Evolutionary conservation across 2,888 invertebrate genomes (phyloP), one percentile per base, ranked within the genome.

Genomic region (Ptilodon capucinus): DNA sequence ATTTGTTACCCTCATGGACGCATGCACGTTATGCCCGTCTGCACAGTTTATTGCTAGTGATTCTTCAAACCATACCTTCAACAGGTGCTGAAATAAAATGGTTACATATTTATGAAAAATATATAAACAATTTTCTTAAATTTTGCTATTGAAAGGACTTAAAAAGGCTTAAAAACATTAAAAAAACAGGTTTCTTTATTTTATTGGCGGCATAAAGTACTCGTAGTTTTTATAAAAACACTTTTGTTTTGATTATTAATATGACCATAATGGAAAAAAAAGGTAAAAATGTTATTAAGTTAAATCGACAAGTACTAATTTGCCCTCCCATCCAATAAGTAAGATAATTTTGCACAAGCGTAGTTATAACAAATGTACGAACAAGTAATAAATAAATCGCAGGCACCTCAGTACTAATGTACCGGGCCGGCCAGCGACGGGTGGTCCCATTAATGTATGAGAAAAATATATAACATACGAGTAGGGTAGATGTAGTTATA

Each of bases 1-100:
- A 79, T 80, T 78, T 76, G 77, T 76, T 73, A 75, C 72, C 46
- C 51, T 28, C 51, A 42, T 51, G 57, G 48, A 51, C 44, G 46
- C 39, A 35, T 34, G 48, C 40, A 25, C 46, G 62, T 65, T 62
- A 65, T 39, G 39, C 36, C 39, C 48, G 46, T 54, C 60, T 35
- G 13, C n/a, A 16, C 44, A 43, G 44, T 47, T 54, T 65, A 65
- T 67, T 55, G 59, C 52, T 9, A 54, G 54, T 51, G 60, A 65
- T 65, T 62, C 59, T 64, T 64, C 63, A 54, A 47, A 0, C 53
- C 49, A 46, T 34, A n/a, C 39, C 36, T 25, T 23, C 7, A 7
- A 14, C 28, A 17, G 17, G 30, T 40, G 25, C 9, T 38, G 19
- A 5, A 7, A 7, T 38, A 13, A 38, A 13, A 38, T n/a, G n/a